Percentiles rank a stretch among this genome's conserved stretches.
phyloP scores from a whole-genome alignment of 2,113 vertebrate genomes.

The Amphilophus citrinellus region DNA sequence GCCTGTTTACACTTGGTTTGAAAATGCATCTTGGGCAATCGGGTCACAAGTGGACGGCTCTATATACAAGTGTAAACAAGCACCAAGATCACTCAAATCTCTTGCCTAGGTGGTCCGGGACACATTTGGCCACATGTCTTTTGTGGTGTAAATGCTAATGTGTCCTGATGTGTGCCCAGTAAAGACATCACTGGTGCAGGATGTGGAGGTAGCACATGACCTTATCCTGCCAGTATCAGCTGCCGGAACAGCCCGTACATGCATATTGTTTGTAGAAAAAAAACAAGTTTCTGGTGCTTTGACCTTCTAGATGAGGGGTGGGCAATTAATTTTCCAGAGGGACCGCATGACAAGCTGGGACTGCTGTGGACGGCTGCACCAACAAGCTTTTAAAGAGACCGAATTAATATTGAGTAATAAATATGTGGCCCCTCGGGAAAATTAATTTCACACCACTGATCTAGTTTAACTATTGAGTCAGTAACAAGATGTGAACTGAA shows the following conservation, averaged over 20 bases:
- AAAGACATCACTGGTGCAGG: not conserved
- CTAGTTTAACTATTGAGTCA: not conserved
- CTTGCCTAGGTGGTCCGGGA: not conserved
- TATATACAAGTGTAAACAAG: not conserved
- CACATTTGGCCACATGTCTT: not conserved
- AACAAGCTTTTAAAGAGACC: too few relatives aligned
- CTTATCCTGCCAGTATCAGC: not conserved
- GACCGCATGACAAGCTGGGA: not conserved
- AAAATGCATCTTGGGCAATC: not conserved
- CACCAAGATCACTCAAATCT: not conserved
- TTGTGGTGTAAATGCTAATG: not conserved
- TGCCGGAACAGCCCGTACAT: not conserved
- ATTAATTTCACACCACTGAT: rapidly evolving
- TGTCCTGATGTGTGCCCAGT: not conserved
- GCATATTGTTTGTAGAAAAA: not conserved
- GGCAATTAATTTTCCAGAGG: not conserved
- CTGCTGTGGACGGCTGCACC: not conserved
- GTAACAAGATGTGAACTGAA: not conserved
- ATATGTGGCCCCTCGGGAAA: not conserved
- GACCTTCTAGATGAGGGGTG: not conserved
- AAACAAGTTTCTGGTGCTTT: not conserved
- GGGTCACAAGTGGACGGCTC: not conserved
- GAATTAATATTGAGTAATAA: too few relatives aligned
- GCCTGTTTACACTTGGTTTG: not conserved
- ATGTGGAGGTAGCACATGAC: not conserved